Base-by-base conservation (phyloP, 1,140 invertebrate species). In the Aphis craccivora region DNA sequence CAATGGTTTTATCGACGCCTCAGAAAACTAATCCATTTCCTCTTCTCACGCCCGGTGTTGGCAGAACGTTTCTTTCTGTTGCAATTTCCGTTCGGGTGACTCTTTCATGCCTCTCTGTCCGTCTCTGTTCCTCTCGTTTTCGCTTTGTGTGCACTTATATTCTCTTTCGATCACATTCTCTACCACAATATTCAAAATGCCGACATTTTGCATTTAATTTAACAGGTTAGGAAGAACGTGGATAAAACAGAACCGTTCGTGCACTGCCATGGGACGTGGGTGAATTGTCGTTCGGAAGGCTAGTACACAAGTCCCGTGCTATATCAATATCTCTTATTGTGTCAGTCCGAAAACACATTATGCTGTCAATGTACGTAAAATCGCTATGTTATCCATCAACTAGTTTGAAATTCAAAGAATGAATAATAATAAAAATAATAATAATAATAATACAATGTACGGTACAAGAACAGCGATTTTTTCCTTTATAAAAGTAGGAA, bases 11-110 rank as follows among this genome's bases (percentile, higher is more conserved):
- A 91, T 91, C 40, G 67, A 91, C 90, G 67, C 48, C 18, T n/a
- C 91, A 55, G 43, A 92, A 92, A 92, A 92, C 76, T 92, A 92
- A 92, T 92, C 91, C 91, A 92, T 92, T 92, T 92, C 91, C 76
- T 35, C 45, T 51, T 81, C 51, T 91, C 43, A 30, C 76, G 35
- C 20, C 76, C 91, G 35, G 3, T 53, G 76, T 83, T 48, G 76
- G 35, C 91, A 53, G 43, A 53, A 92, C 91, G 45, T 92, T 92
- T 92, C 91, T 83, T 92, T 92, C 91, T 81, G 45, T 92, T 45
- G 91, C 91, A 92, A 92, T 92, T 92, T 92, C 91, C 91, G 91
- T 92, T 92, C 23, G 43, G 90, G 53, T 40, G 51, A 90, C 51
- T 60, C 25, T 91, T 91, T 76, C 37, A 37, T 37, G 45, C 76